phyloP scores from a whole-genome alignment of 2,797 vertebrate species.

The Danionella dracula region DNA sequence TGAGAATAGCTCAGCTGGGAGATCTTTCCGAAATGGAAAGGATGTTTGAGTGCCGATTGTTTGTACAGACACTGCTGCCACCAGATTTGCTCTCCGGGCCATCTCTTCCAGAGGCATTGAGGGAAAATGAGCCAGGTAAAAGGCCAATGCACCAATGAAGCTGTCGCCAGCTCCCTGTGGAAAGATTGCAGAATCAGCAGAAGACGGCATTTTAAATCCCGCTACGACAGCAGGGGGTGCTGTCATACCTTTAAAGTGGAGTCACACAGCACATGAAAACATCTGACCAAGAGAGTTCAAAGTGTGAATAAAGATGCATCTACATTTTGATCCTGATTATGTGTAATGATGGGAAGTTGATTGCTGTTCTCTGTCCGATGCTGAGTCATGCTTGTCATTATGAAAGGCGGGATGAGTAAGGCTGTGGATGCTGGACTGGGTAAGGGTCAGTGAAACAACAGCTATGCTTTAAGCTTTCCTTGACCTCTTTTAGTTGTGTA shows the following conservation, averaged over 20 bases:
- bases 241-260: too few relatives aligned
- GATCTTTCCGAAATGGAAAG: constrained; percentile 76
- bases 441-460: constrained; percentile 16
- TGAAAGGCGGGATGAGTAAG: neutral
- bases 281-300: neutral
- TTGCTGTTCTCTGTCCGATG: too few relatives aligned
- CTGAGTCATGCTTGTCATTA: constrained; percentile 15
- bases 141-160: constrained; percentile 91
- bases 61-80: constrained; percentile 83
- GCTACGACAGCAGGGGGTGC: too few relatives aligned
- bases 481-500: neutral
- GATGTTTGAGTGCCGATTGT: constrained; percentile 85
- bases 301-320: neutral
- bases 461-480: neutral
- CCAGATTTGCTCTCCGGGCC: constrained; percentile 78
- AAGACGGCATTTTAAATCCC: neutral
- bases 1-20: constrained; percentile 79
- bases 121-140: constrained; percentile 84
- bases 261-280: neutral
- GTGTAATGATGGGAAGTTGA: neutral
- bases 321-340: neutral
- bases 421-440: neutral
- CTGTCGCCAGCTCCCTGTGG: constrained; percentile 93
- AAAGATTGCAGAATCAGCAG: neutral
- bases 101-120: constrained; percentile 82